A percentile compares a stretch with the other conserved stretches of the same genome.
Evolutionary conservation across 1,140 invertebrate species (phyloP).

Genomic region (Drosophila navojoa): DNA sequence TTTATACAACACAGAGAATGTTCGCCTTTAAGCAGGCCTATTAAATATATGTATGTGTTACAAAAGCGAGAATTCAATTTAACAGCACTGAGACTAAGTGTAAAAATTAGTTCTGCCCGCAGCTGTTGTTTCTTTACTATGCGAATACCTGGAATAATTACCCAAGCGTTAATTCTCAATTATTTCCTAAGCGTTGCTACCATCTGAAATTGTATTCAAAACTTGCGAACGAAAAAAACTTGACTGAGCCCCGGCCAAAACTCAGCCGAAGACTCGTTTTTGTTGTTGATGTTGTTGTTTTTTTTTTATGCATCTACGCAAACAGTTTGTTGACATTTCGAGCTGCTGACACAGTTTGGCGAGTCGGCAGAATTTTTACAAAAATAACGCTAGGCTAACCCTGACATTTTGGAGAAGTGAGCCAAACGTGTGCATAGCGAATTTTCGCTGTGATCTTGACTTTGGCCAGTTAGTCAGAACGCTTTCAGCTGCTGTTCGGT

Average conservation of each 20-base stretch:
- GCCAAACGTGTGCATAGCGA: constrained; percentile 45
- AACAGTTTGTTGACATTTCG: constrained; percentile 21
- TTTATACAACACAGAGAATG: too few species aligned
- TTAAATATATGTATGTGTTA: too few species aligned
- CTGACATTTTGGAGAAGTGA: constrained; percentile 52
- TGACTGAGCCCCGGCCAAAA: constrained; percentile 2
- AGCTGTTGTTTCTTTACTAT: background rate
- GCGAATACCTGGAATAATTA: background rate
- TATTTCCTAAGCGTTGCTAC: too few species aligned
- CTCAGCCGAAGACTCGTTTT: constrained; percentile 31
- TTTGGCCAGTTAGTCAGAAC: constrained; percentile 22
- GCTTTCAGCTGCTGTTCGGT: background rate
- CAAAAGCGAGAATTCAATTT: too few species aligned
- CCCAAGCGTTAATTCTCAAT: background rate
- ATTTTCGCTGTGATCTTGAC: constrained; percentile 26
- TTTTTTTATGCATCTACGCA: background rate
- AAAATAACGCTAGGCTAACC: constrained; percentile 25
- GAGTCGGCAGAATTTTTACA: constrained; percentile 29
- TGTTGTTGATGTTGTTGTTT: too few species aligned
- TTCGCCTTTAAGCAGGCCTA: too few species aligned
- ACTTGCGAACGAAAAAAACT: constrained; percentile 15
- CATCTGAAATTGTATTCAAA: background rate
- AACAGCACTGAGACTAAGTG: too few species aligned
- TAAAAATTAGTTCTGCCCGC: too few species aligned
- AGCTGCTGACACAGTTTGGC: constrained; percentile 31